These are phyloP conservation scores for Limenitis arthemis DNA, from an alignment of 2,888 invertebrate species.

Conservation along the genomic window DNA sequence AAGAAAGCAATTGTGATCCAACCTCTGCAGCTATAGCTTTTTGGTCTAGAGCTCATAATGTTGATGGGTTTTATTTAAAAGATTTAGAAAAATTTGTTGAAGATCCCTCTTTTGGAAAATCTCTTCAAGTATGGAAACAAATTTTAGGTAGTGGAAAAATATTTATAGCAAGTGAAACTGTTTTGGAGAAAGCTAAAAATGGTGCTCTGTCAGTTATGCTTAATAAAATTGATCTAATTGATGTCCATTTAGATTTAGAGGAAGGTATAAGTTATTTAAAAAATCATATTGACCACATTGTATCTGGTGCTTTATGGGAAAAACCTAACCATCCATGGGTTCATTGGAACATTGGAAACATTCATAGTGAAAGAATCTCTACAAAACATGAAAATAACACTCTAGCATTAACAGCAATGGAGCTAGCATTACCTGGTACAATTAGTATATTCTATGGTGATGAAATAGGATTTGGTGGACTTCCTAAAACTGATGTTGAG, in stretches of 20 bases:
- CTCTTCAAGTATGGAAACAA: constrained; percentile 78
- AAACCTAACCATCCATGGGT: constrained; percentile 81
- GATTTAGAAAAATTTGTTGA: constrained; percentile 78
- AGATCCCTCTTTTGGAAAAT: constrained; percentile 70
- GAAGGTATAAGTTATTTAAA: constrained; percentile 73
- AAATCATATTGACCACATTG: constrained; percentile 69
- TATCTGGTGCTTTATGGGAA: constrained; percentile 72
- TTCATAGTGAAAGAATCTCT: constrained; percentile 74
- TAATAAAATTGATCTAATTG: constrained; percentile 79
- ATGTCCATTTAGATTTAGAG: constrained; percentile 74
- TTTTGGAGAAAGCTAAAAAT: constrained; percentile 58
- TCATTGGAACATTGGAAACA: constrained; percentile 83
- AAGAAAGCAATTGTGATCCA: constrained; percentile 40
- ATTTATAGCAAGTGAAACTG: constrained; percentile 76
- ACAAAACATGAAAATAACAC: constrained; percentile 74
- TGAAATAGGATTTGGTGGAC: constrained; percentile 82
- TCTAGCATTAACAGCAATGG: constrained; percentile 78
- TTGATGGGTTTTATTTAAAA: constrained; percentile 93
- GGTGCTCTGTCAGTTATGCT: constrained; percentile 74
- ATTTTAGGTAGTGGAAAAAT: constrained; percentile 74
- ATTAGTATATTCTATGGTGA: constrained; percentile 93
- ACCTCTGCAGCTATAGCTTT: constrained; percentile 51
- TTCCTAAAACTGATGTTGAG: constrained; percentile 61
- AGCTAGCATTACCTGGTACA: constrained; percentile 88
- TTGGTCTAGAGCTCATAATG: constrained; percentile 75